A percentile compares a stretch with the other conserved stretches of the same genome.
Evolutionary conservation across 2,797 vertebrate species (phyloP).

Genomic region (Pelodytes ibericus): DNA sequence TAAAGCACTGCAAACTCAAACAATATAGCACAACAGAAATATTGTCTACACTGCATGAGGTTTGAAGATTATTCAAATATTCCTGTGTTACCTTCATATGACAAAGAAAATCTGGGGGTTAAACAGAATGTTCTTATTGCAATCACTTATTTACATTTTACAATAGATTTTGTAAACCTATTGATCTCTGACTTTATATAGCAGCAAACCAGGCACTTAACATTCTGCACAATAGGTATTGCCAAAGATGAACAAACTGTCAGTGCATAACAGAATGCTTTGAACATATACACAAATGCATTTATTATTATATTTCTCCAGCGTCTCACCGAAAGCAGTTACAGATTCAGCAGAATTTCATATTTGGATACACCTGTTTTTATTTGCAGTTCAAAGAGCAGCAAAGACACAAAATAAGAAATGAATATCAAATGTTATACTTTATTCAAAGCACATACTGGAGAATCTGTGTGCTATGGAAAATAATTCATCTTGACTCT

Average conservation of each 20-base stretch:
- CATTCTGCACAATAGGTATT: constrained; percentile 34
- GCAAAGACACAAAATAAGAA: constrained; percentile 10
- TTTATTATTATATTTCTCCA: constrained; percentile 35
- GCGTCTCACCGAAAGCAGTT: constrained; percentile 36
- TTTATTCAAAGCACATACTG: constrained; percentile 40
- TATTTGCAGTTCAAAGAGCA: constrained; percentile 21
- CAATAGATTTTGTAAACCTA: constrained; percentile 14
- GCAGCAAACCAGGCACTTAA: constrained; percentile 33
- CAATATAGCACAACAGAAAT: neutral
- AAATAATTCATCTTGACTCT: constrained; percentile 18
- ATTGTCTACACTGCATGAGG: neutral
- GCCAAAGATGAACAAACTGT: constrained; percentile 42
- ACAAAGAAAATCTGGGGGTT: neutral
- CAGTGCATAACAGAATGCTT: constrained; percentile 23
- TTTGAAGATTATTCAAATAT: neutral
- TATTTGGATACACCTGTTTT: constrained; percentile 38
- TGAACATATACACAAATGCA: constrained; percentile 32
- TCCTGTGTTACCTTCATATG: neutral
- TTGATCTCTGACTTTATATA: constrained; percentile 21
- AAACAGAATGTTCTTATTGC: constrained; percentile 26
- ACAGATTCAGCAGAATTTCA: constrained; percentile 36
- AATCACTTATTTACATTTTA: constrained; percentile 26
- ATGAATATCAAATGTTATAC: constrained; percentile 27
- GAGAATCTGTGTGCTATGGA: neutral
- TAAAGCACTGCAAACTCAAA: no score